These are phyloP conservation scores for Onychorhynchus coronatus DNA, from an alignment of 2,113 vertebrate genomes.

Conservation along the genomic window DNA sequence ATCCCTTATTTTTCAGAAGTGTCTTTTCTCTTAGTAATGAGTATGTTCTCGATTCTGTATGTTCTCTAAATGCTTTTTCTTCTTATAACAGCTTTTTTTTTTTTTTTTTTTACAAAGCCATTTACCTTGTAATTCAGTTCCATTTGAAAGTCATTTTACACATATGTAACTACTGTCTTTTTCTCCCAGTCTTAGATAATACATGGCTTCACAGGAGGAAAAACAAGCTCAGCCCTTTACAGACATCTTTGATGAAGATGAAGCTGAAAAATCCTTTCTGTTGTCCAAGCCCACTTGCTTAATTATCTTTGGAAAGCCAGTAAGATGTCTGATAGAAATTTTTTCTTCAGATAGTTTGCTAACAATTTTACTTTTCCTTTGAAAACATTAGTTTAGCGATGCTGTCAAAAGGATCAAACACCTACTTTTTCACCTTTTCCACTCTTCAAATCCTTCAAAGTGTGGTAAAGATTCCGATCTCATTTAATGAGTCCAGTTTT, in stretches of 20 bases:
- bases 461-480: background rate
- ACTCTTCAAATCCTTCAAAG: background rate
- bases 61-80: background rate
- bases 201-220: constrained; percentile 21
- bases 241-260: constrained; percentile 86
- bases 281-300: constrained; percentile 87
- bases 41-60: background rate
- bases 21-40: background rate
- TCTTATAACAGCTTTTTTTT: background rate
- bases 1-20: background rate
- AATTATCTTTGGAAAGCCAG: constrained; percentile 88
- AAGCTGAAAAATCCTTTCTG: constrained; percentile 80
- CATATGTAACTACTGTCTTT: background rate
- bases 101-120: background rate
- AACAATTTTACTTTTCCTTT: background rate
- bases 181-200: background rate
- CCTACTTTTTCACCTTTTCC: background rate
- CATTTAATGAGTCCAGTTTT: background rate
- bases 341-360: background rate
- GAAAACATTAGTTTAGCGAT: background rate
- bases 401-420: background rate
- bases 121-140: background rate
- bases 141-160: background rate
- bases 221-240: constrained; percentile 53
- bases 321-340: constrained; percentile 67